Evolutionary conservation across 92 coral and sea anemone species (phyloP).

Genomic region (Palythoa caribaeorum): DNA sequence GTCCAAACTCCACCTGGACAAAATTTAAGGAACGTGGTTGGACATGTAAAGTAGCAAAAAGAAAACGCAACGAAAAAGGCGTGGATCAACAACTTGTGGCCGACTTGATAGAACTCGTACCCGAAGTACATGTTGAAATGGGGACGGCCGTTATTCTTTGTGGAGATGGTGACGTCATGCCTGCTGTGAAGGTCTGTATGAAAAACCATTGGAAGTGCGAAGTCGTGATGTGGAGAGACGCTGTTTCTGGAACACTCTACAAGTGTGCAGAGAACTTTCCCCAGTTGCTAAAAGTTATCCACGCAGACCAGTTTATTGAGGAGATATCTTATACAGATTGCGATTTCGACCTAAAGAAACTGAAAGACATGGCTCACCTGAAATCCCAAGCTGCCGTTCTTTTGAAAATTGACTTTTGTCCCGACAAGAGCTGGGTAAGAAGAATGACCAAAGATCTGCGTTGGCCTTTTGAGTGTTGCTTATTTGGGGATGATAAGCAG

Average conservation of each 20-base stretch:
- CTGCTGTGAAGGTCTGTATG: slow-evolving; percentile 7
- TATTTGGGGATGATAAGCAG: not conserved
- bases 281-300: not conserved
- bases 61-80: slow-evolving; percentile 9
- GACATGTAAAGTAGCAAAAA: not conserved
- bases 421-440: slow-evolving; percentile 20
- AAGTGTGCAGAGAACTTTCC: not conserved
- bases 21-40: not conserved
- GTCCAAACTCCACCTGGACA: not conserved
- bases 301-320: not conserved
- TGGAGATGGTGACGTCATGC: slow-evolving; percentile 38
- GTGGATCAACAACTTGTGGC: slow-evolving; percentile 32
- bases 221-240: slow-evolving; percentile 32
- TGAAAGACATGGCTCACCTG: not conserved
- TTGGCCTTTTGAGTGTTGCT: slow-evolving; percentile 30
- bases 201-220: slow-evolving; percentile 20
- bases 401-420: not conserved
- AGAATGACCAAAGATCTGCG: slow-evolving; percentile 7
- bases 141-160: slow-evolving; percentile 5
- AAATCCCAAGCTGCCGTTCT: slow-evolving; percentile 37
- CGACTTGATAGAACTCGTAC: not conserved
- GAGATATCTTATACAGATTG: not conserved
- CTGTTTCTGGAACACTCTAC: not conserved
- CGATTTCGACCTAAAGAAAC: not conserved
- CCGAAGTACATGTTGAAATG: not conserved